Evolutionary conservation across 2,797 vertebrate species (phyloP), one percentile per base, ranked within the genome.

Genomic region (Helarctos malayanus): DNA sequence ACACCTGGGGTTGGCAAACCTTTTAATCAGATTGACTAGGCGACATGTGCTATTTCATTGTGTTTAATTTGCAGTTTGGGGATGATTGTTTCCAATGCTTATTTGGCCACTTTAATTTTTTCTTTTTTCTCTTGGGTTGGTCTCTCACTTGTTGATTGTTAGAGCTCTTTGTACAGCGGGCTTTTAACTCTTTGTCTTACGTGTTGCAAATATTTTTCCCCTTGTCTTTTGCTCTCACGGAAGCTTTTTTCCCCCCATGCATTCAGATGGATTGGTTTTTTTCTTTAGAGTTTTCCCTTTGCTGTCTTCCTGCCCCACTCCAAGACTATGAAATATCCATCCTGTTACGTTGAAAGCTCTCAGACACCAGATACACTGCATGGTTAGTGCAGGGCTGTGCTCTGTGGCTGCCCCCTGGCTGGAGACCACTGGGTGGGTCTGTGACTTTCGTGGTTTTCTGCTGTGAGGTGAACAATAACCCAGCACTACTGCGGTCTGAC

Each of bases 291-390:
- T 45, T 41, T 83, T n/a, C 57, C 9, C 23, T 6, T 56, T 21
- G 32, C 9, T 29, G 11, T 12, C 89, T 80, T 54, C 47, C 49
- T 23, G 59, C 10, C 14, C 23, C 18, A 10, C 25, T 29, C 52
- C 21, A 14, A 73, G 69, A 7, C 21, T 27, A 25, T 25, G 41
- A 83, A 57, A 35, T 15, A 13, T 11, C 25, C 14, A 0, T 8
- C 45, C 4, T 56, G 2, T 38, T 52, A 47, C 65, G 27, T 80
- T 54, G 47, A 41, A 45, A 23, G 63, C 54, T 83, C 56, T 80
- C 35, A 52, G 61, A 54, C 75, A 5, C 23, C 1, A 0, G 35
- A 52, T 54, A 11, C 0, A 0, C 3, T 10, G 52, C 13, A 19
- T 27, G 35, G 41, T 65, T 61, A 8, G 18, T 15, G 29, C 14